Evolutionary conservation across 2,797 vertebrate species (phyloP).

Genomic region (Dromococcyx pavoninus): DNA sequence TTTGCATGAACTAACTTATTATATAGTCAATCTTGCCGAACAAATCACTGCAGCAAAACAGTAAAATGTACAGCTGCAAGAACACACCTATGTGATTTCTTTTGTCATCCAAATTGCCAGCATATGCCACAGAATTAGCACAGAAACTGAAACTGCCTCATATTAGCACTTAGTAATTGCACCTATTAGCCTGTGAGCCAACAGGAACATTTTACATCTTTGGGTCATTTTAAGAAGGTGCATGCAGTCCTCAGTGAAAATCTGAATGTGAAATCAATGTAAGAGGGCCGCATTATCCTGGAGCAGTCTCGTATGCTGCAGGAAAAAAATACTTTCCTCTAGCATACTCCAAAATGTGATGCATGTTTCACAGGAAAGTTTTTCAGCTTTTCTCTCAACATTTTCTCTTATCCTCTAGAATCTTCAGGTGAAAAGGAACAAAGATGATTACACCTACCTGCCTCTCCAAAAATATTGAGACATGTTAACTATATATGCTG

Average conservation of each 20-base stretch:
- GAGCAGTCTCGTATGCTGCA: background rate
- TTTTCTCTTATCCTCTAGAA: background rate
- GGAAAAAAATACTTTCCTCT: background rate
- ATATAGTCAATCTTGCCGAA: conserved; percentile 46
- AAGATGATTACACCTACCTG: background rate
- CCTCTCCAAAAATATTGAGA: background rate
- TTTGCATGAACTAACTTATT: conserved; percentile 59
- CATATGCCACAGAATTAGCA: background rate
- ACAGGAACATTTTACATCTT: background rate
- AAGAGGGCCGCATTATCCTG: background rate
- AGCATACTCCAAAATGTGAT: background rate
- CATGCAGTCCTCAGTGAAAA: background rate
- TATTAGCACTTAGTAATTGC: background rate
- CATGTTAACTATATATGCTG: background rate
- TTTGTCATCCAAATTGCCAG: conserved; percentile 31
- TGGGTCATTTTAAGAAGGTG: background rate
- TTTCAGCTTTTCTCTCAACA: background rate
- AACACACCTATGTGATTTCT: background rate
- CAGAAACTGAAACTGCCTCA: background rate
- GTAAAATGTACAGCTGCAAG: background rate
- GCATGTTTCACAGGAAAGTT: background rate
- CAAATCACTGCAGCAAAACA: conserved; percentile 19
- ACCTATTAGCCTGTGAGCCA: background rate
- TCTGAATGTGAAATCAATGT: background rate
- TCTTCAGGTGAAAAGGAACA: background rate